These are phyloP conservation scores for Drosophila stalkeri DNA, from an alignment of 2,888 invertebrate species.

Conservation along the genomic window DNA sequence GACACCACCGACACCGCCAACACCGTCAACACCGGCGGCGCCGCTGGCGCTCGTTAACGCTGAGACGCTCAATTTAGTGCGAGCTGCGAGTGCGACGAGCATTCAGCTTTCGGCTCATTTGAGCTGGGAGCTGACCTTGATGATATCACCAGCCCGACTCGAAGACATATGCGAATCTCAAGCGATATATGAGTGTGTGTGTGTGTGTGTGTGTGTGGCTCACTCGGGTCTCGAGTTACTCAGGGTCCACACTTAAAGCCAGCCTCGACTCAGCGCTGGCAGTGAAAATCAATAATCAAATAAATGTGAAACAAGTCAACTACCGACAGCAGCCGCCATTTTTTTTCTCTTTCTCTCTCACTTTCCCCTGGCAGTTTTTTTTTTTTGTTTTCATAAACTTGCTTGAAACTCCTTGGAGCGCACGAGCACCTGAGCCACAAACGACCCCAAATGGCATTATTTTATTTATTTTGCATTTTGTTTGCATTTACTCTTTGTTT, in stretches of 20 bases:
- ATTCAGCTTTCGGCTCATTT: conserved; percentile 61
- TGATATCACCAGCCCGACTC: conserved; percentile 66
- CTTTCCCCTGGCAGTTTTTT: neutral
- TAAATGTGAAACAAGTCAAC: conserved; percentile 71
- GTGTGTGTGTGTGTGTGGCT: conserved; percentile 39
- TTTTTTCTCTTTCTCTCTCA: conserved; percentile 32
- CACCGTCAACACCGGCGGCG: conserved; percentile 46
- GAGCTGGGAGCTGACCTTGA: conserved; percentile 67
- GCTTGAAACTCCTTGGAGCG: conserved; percentile 3
- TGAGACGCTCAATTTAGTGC: conserved; percentile 78
- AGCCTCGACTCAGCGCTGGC: conserved; percentile 44
- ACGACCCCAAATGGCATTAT: conserved; percentile 53
- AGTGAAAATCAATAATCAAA: conserved; percentile 74
- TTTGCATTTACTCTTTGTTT: conserved; percentile 24
- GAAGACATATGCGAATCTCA: conserved; percentile 67
- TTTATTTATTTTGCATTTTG: conserved; percentile 39
- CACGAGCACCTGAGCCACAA: conserved; percentile 37
- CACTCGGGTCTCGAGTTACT: conserved; percentile 57
- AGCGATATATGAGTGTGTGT: conserved; percentile 28
- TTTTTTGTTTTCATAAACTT: conserved; percentile 16
- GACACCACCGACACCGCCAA: conserved; percentile 5
- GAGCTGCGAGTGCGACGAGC: conserved; percentile 44
- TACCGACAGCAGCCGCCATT: conserved; percentile 62
- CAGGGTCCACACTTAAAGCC: conserved; percentile 68
- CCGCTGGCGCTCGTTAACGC: conserved; percentile 69